Evolutionary conservation across 1,140 invertebrate species (phyloP), one percentile per base, ranked within the genome.

Genomic region (Parapsyche elsis): DNA sequence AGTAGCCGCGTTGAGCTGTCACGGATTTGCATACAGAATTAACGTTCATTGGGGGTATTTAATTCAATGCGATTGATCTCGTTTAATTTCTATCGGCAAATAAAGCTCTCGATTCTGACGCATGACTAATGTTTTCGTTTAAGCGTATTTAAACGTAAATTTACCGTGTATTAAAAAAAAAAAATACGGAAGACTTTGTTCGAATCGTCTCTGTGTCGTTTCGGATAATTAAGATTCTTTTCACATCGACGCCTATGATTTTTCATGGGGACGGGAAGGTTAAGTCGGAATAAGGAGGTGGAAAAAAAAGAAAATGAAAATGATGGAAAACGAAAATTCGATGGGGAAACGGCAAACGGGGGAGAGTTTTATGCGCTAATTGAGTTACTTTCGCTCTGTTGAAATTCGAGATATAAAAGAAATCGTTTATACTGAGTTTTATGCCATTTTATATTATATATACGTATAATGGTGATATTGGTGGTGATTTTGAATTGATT

Each of bases 181-280:
- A 38, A 4, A 38, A 38, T 38, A 38, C 7, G 1, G 30, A 7
- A 38, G 30, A 38, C 30, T 4, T 38, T 38, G 30, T 38, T 38
- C 30, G 30, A 38, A 38, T 38, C 30, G 30, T 4, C 30, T 7
- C 30, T 38, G 30, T 53, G 12, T 53, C 49, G 49, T 53, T 16
- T 12, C 12, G 74, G 77, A 80, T 82, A 82, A 82, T 82, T 80
- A 80, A 73, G 78, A 79, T 76, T 71, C 64, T 82, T 80, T 49
- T 79, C 77, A 61, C 64, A 70, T 38, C 61, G 67, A 45, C 26
- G 21, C 59, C 76, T 24, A 73, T 57, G 67, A 45, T 45, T 64
- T 64, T 53, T 26, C 19, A 26, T 14, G 59, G 21, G 59, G 24
- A 21, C 26, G 26, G 16, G 30, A 79, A 45, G 70, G 26, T 53